Evolutionary conservation across 1,140 invertebrate species (phyloP).

Genomic region (Zelostemma sp.): DNA sequence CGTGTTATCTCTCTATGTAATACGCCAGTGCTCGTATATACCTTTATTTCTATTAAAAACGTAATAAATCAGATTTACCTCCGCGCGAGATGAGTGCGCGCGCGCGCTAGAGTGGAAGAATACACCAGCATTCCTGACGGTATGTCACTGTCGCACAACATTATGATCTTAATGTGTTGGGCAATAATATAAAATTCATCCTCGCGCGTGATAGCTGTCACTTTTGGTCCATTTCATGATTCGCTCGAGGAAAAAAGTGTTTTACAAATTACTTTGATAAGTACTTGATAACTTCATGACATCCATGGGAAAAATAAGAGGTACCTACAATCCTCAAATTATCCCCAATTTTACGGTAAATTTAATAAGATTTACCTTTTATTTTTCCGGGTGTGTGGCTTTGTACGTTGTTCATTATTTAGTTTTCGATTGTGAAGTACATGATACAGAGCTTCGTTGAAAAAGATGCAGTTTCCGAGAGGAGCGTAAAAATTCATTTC

Average conservation of each 20-base stretch:
- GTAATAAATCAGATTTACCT: conserved; percentile 61
- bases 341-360: too few species aligned
- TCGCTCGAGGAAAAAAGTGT: too few species aligned
- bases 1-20: conserved; percentile 47
- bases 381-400: background rate
- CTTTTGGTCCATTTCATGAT: too few species aligned
- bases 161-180: conserved; percentile 60
- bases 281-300: too few species aligned
- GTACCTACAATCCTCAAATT: too few species aligned
- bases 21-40: conserved; percentile 31
- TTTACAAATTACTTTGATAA: too few species aligned
- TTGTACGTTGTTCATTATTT: background rate
- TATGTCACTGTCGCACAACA: conserved; percentile 60
- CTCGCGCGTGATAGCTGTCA: conserved; percentile 15
- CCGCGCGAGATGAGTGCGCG: conserved; percentile 37
- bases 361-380: background rate
- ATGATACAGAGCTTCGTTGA: too few species aligned
- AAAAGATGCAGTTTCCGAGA: conserved; percentile 7
- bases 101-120: conserved; percentile 21
- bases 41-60: conserved; percentile 62
- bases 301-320: too few species aligned
- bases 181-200: conserved; percentile 31
- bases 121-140: conserved; percentile 51
- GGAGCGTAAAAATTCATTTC: conserved; percentile 16
- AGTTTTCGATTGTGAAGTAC: background rate